Conservation (phyloP, 2,113 vertebrate genomes). For the Cinclus cinclus region DNA sequence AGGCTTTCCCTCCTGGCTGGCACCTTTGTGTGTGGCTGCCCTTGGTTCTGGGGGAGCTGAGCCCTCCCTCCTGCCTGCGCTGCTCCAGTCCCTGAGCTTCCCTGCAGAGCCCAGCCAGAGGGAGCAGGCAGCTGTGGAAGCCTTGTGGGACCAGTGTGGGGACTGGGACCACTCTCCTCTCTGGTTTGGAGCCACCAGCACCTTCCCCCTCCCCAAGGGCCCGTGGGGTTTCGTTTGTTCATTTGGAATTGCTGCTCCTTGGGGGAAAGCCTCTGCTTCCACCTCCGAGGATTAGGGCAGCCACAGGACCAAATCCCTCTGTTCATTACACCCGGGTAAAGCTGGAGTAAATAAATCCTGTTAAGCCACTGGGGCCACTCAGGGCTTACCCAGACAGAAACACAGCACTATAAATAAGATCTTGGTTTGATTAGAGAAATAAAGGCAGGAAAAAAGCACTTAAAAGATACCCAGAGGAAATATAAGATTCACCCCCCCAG, state of each 20-base stretch:
- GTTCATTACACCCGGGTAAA: background rate
- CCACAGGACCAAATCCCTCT: background rate
- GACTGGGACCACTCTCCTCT: accelerated
- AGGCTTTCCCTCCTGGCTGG: background rate
- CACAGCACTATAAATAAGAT: conserved; percentile 36
- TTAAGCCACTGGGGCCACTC: conserved; percentile 47
- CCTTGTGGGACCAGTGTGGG: accelerated
- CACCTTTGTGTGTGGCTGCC: background rate
- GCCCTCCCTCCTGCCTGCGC: background rate
- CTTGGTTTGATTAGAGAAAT: background rate
- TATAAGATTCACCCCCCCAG: background rate
- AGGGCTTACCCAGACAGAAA: conserved; percentile 42
- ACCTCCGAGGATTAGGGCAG: background rate
- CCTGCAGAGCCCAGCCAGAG: background rate
- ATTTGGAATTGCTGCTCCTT: background rate
- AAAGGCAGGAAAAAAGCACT: conserved; percentile 17
- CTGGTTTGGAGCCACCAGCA: accelerated
- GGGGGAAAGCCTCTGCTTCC: background rate
- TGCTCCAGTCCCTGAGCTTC: accelerated
- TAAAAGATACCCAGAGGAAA: conserved; percentile 5
- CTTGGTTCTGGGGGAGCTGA: background rate
- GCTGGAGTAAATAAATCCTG: conserved; percentile 25
- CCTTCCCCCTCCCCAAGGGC: background rate
- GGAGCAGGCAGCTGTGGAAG: accelerated
- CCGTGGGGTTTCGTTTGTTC: background rate